A percentile compares a stretch with the other conserved stretches of the same genome.
Conservation (phyloP, 2,113 vertebrate species). For the Urocynchramus pylzowi region DNA sequence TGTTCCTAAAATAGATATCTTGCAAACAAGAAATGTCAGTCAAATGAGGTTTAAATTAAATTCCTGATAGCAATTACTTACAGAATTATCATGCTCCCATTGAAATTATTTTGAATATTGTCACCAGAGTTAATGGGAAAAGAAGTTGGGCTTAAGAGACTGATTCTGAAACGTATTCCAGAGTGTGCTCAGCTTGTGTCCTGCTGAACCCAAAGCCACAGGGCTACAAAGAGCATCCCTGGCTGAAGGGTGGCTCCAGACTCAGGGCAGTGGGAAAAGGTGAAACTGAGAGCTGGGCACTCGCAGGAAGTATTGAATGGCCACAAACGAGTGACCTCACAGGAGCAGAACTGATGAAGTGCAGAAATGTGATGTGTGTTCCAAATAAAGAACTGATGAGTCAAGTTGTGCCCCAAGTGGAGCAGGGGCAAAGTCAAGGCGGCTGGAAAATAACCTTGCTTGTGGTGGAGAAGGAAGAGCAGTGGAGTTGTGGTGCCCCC, state of each 20-base stretch:
- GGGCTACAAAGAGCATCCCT: neutral
- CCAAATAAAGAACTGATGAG: slow-evolving; percentile 68
- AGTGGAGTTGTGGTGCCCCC: neutral
- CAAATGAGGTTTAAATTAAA: slow-evolving; percentile 51
- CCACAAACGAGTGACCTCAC: slow-evolving; percentile 45
- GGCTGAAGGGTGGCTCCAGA: neutral
- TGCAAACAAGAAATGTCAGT: slow-evolving; percentile 64
- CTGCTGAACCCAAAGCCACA: neutral
- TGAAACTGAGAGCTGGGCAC: neutral
- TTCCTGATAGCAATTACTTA: slow-evolving; percentile 51
- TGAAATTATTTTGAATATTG: slow-evolving; percentile 30
- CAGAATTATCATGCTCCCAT: slow-evolving; percentile 17
- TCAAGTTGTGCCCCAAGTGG: slow-evolving; percentile 20
- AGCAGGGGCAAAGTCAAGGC: slow-evolving; percentile 3
- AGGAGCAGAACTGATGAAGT: slow-evolving; percentile 47
- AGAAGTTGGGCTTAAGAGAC: neutral
- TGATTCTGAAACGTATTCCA: neutral
- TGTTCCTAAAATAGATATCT: slow-evolving; percentile 66
- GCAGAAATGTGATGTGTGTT: slow-evolving; percentile 51
- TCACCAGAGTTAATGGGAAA: slow-evolving; percentile 29
- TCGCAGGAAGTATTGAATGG: slow-evolving; percentile 41
- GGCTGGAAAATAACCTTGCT: slow-evolving; percentile 12
- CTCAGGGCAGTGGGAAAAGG: neutral
- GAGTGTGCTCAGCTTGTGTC: neutral
- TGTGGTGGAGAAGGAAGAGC: neutral